Base-by-base conservation (phyloP, 2,797 vertebrate species). In the Acrocephalus scirpaceus region DNA sequence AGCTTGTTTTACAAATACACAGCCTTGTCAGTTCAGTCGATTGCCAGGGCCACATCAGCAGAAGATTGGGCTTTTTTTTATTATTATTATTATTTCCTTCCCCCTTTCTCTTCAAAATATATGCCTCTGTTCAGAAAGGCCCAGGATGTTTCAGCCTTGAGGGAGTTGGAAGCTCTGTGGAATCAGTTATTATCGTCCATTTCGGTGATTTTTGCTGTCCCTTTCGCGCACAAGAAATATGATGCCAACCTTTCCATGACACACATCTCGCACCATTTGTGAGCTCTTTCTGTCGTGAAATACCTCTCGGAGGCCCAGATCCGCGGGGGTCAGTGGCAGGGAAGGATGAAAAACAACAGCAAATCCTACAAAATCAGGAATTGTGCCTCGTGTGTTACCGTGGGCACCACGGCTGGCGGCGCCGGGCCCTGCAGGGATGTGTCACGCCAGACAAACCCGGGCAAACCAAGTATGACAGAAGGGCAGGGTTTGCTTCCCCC, bases 1-100 rank as follows among this genome's bases (percentile, higher is more conserved):
- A 95, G 82, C 97, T 97, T 95, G 96, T 97, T 98, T 92, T 91
- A 95, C 94, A 97, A 97, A 97, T 70, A 91, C 89, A 44, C 93
- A 92, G 72, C 86, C 94, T 81, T 92, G 96, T 95, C 94, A 83
- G 30, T 34, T 94, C 74, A 36, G 54, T 6, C 45, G 53, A 88
- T 93, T 64, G 81, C 96, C 90, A 91, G 72, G 96, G 86, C 96
- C 96, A 57, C 38, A 76, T 78, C 83, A 64, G 93, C 95, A 94
- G 62, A 95, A 96, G 95, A 95, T 78, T 76, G 92, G 92, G 88
- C 34, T 61, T 72, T 67, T 50, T 86, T 36, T 47, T 38, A 13
- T 47, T 47, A 45, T 45, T 29, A 10, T 51, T 47, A 47, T 67
- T 60, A 80, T 84, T 93, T 84, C 66, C 38, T 88, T 74, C 30